phyloP scores from a whole-genome alignment of 2,888 invertebrate species.

The Tachina fera region DNA sequence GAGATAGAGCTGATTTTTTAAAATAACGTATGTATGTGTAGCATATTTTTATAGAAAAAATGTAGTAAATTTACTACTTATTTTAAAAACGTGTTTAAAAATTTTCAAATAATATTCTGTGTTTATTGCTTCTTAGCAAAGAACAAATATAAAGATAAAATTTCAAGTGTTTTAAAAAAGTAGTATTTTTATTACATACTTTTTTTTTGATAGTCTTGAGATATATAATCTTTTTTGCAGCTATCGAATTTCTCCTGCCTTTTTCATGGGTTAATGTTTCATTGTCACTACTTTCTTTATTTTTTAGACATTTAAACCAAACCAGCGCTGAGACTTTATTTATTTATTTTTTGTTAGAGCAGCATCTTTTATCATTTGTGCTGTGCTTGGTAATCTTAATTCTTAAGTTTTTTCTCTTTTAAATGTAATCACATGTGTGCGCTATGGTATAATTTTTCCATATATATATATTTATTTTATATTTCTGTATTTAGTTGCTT shows the following conservation, averaged over 20 bases:
- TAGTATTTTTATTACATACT: not conserved
- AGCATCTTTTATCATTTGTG: slow-evolving; percentile 45
- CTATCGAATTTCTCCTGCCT: not conserved
- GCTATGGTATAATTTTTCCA: slow-evolving; percentile 15
- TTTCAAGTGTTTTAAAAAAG: too few relatives aligned
- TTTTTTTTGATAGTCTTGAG: not conserved
- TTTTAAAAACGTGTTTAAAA: too few relatives aligned
- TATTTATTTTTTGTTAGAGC: not conserved
- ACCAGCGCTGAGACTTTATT: not conserved
- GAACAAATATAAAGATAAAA: too few relatives aligned
- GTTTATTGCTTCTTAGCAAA: too few relatives aligned
- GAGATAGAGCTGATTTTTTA: too few relatives aligned
- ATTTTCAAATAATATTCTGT: too few relatives aligned
- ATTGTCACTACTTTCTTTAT: slow-evolving; percentile 34
- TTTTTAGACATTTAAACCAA: not conserved
- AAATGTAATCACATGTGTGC: not conserved
- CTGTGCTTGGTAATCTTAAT: slow-evolving; percentile 19
- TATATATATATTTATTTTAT: slow-evolving; percentile 1
- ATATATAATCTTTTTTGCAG: not conserved
- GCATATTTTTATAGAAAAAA: too few relatives aligned
- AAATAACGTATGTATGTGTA: too few relatives aligned
- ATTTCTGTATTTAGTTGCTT: not conserved
- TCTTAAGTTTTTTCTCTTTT: not conserved
- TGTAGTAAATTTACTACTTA: too few relatives aligned
- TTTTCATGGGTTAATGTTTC: slow-evolving; percentile 28